Base-by-base conservation (phyloP, 2,113 vertebrate genomes). In the Hystrix brachyura region DNA sequence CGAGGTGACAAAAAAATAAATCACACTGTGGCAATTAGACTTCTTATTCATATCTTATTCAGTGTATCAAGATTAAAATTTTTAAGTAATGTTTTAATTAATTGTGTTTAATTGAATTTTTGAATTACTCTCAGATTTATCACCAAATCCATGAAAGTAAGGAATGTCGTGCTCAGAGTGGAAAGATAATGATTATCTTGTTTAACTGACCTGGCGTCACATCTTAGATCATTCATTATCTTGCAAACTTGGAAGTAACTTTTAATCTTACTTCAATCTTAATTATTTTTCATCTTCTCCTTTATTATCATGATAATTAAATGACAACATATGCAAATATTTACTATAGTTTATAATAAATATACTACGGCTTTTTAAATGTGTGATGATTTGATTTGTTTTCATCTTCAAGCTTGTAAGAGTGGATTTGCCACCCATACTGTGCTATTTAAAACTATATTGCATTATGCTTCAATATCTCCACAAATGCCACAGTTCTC, bases 11-110 rank as follows among this genome's bases (percentile, higher is more conserved):
- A 86, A 43, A 88, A 94, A 79, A 90, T 79, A 86, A 81, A 55
- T 57, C 17, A 93, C 9, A 25, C 5, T 43, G 14, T 93, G 19
- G 59, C 53, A 90, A 91, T 84, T 87, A 84, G 29, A 29, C 1
- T 65, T 91, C 55, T 17, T 69, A 74, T 88, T 94, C 94, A 62
- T 93, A 46, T 89, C 17, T 91, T 64, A 34, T 78, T 93, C 57
- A 80, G n/a, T 57, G 43, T 25, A 87, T 34, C 14, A 87, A 91
- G 87, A 92, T 95, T 80, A 60, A 80, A 95, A 74, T 8, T 53
- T 79, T 91, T 65, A 83, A 86, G 43, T 79, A 76, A 85, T 29
- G 5, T 85, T 27, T 95, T 83, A 87, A 93, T 88, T 96, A 79
- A 62, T 74, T 95, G 5, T 79, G 0, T 62, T 94, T 80, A 94